Evolutionary conservation across 2,888 invertebrate species (phyloP), one percentile per base, ranked within the genome.

Genomic region (Candidula unifasciata): DNA sequence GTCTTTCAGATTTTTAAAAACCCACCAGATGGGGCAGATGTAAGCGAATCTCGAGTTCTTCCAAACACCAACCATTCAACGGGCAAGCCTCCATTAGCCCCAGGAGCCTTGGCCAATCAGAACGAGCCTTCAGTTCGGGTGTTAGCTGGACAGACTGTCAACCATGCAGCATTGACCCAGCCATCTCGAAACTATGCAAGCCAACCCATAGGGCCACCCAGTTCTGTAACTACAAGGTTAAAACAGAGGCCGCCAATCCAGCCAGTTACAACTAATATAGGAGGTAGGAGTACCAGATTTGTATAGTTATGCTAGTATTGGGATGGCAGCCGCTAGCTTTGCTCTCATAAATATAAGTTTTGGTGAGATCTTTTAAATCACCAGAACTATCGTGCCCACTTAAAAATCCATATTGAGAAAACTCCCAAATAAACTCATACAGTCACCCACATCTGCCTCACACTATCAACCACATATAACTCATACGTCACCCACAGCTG

Each of bases 1-100:
- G n/a, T 33, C 6, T 6, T 13, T 71, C 86, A 93, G 92, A 92
- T 93, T 78, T 92, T 93, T 83, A 90, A 91, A 82, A 89, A 88
- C 33, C 87, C 89, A 16, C 93, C 92, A 21, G 91, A 91, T 71
- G 92, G 90, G 57, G 89, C 89, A 24, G 92, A 92, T 80, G 86
- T 64, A 44, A 84, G 64, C 79, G 88, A 88, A 52, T 81, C 73
- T 44, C 85, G 82, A 84, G 33, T 86, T 84, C 60, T 83, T 86
- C 79, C 84, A 82, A 66, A 87, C 85, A 24, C 86, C 78, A 37
- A 87, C 87, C 54, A 66, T 82, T 87, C 69, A 86, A 80, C 80
- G 85, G 60, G 80, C 73, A 84, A 52, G 69, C 80, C 30, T 44
- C 69, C 60, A 69, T 8, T 21, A 18, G n/a, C 73, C 30, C 68